These are phyloP conservation scores for Microplitis demolitor DNA, from an alignment of 1,140 invertebrate species.

Conservation along the genomic window DNA sequence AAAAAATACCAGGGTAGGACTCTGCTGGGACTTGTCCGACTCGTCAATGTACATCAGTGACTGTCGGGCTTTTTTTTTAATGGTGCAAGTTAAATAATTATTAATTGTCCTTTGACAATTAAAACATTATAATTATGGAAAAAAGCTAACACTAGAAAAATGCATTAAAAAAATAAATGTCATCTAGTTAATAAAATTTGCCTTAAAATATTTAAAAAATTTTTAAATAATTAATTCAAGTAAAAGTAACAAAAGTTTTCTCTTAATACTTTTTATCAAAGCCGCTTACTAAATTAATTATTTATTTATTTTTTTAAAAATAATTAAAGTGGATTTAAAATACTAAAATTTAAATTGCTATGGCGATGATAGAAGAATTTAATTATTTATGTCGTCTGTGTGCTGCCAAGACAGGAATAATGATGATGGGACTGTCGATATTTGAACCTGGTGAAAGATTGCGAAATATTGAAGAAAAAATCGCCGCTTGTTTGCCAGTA, in stretches of 20 bases:
- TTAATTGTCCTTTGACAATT: not conserved
- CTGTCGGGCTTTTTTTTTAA: too few species aligned
- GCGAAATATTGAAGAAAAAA: constrained; percentile 67
- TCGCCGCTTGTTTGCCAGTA: constrained; percentile 65
- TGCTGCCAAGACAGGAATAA: constrained; percentile 62
- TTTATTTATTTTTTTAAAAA: not conserved
- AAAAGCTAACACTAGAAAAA: not conserved
- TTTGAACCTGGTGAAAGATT: constrained; percentile 64
- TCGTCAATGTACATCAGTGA: too few species aligned
- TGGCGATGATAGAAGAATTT: constrained; percentile 70
- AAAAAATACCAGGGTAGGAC: too few species aligned
- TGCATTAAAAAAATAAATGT: too few species aligned
- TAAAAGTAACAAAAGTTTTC: not conserved
- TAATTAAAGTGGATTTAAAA: not conserved
- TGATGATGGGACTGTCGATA: constrained; percentile 63
- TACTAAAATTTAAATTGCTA: constrained; percentile 1
- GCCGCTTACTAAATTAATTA: not conserved
- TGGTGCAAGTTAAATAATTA: too few species aligned
- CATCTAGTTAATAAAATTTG: not conserved
- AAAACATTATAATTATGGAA: not conserved
- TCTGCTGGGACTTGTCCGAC: too few species aligned
- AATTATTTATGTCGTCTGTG: constrained; percentile 65
- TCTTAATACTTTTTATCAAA: not conserved
- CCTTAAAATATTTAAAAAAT: not conserved
- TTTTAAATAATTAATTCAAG: not conserved